Evolutionary conservation across 1,140 invertebrate genomes (phyloP).

Genomic region (Trachymyrmex cornetzi): DNA sequence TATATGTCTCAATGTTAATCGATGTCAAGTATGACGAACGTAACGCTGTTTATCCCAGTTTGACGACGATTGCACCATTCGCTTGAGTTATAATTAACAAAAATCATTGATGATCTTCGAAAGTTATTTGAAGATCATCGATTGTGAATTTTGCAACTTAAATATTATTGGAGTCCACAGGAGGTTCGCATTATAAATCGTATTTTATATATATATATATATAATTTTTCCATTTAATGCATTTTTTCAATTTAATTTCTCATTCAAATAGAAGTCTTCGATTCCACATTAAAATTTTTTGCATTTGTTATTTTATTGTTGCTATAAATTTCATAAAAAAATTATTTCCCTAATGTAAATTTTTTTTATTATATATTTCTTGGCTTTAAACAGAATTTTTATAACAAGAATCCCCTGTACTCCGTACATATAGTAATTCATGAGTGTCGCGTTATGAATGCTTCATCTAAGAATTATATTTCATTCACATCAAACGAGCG

Average conservation of each 20-base stretch:
- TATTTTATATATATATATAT: background rate
- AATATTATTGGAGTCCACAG: background rate
- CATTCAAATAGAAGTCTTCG: background rate
- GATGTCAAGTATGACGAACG: background rate
- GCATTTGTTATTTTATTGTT: background rate
- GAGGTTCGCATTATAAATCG: background rate
- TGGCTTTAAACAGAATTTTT: background rate
- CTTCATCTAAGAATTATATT: background rate
- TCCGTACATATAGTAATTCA: background rate
- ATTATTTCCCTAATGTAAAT: background rate
- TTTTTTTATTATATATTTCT: background rate
- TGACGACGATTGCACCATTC: conserved; percentile 7
- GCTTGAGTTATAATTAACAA: conserved; percentile 21
- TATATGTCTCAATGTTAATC: background rate
- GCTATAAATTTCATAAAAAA: background rate
- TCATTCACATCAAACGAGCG: background rate
- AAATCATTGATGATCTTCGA: conserved; percentile 23
- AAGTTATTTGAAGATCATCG: background rate
- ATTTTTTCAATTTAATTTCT: background rate
- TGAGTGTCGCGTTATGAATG: conserved; percentile 37
- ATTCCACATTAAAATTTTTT: background rate
- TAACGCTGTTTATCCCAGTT: conserved; percentile 30
- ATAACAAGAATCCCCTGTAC: background rate
- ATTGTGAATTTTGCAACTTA: conserved; percentile 4
- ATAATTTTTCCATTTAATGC: background rate